A percentile compares a stretch with the other conserved stretches of the same genome.
Conservation (phyloP, 2,113 vertebrate genomes). For the Archilochus colubris region DNA sequence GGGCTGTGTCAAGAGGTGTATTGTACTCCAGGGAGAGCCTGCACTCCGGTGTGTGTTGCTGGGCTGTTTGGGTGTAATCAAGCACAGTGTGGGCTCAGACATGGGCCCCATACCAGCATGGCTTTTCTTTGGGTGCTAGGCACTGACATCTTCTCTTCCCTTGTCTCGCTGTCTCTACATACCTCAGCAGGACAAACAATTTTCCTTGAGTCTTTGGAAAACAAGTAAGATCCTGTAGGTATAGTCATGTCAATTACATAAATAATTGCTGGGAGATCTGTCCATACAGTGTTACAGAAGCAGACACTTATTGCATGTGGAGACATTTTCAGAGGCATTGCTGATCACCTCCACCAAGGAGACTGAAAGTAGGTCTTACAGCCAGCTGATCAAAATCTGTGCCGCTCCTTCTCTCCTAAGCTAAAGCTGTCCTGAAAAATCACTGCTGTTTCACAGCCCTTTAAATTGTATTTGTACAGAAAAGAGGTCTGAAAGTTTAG, state of each 20-base stretch:
- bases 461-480: neutral
- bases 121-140: neutral
- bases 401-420: neutral
- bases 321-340: neutral
- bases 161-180: neutral
- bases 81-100: neutral
- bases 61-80: neutral
- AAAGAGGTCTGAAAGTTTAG: no score
- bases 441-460: neutral
- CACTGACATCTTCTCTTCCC: neutral
- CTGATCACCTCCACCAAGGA: neutral
- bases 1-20: no score
- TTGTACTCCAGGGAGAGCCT: neutral
- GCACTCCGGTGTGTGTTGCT: accelerated
- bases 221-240: no score
- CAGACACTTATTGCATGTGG: neutral
- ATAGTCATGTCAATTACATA: neutral
- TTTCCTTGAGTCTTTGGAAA: neutral
- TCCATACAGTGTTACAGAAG: neutral
- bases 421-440: neutral
- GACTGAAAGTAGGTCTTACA: neutral
- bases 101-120: accelerated
- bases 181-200: neutral
- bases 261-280: neutral
- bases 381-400: neutral